Conservation (phyloP, 2,888 invertebrate genomes). For the Craniophora ligustri region DNA sequence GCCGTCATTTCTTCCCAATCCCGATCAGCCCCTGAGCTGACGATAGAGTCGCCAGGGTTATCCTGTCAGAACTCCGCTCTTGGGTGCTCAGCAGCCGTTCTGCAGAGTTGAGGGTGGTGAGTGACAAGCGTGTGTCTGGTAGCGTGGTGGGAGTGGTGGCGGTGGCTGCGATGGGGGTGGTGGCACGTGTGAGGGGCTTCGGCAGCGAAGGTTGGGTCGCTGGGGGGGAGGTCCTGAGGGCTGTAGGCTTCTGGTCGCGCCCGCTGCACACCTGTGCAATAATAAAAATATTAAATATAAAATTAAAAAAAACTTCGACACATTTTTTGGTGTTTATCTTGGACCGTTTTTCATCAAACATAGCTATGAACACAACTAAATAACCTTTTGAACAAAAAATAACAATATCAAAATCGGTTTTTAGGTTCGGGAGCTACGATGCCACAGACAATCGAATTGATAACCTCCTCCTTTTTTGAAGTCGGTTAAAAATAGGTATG, state of each 20-base stretch:
- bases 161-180: conserved; percentile 69
- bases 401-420: too few species aligned
- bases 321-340: too few species aligned
- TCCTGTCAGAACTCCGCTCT: conserved; percentile 69
- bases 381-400: too few species aligned
- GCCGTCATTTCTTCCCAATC: conserved; percentile 87
- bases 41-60: conserved; percentile 76
- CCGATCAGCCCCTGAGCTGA: conserved; percentile 80
- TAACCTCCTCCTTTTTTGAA: too few species aligned
- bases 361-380: too few species aligned
- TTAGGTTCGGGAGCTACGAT: too few species aligned
- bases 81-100: conserved; percentile 69
- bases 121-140: conserved; percentile 67
- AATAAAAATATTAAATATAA: too few species aligned
- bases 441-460: too few species aligned
- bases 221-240: conserved; percentile 79
- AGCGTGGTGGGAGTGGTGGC: conserved; percentile 35
- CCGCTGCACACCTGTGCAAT: conserved; percentile 84
- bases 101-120: conserved; percentile 69
- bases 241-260: conserved; percentile 80
- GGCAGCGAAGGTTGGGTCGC: conserved; percentile 65
- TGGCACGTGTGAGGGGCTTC: conserved; percentile 72
- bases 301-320: too few species aligned
- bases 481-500: too few species aligned
- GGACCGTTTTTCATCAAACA: too few species aligned